Conservation (phyloP, 1,140 invertebrate genomes). For the Aphelinus certus region DNA sequence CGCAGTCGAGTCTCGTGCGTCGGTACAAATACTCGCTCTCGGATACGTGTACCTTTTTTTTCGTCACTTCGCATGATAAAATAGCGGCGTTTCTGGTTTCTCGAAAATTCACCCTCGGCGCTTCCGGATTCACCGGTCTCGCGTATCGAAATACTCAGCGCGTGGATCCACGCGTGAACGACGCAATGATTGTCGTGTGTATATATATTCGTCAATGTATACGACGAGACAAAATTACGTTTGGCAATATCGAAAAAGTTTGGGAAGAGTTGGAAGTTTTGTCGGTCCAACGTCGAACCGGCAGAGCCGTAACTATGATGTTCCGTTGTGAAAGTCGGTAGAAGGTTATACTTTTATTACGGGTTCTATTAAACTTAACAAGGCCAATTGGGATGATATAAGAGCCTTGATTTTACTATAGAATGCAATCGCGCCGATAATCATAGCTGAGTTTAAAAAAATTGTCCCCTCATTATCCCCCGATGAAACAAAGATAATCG, state of each 20-base stretch:
- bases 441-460: constrained; percentile 39
- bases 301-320: constrained; percentile 23
- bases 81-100: not conserved
- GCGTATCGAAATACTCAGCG: too few species aligned
- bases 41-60: constrained; percentile 8
- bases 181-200: too few species aligned
- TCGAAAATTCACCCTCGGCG: too few species aligned
- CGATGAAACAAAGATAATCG: not conserved
- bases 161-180: too few species aligned
- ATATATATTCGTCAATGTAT: too few species aligned
- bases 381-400: constrained; percentile 61
- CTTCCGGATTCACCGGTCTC: too few species aligned
- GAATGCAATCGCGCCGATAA: constrained; percentile 51
- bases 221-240: too few species aligned
- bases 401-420: constrained; percentile 61
- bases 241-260: not conserved
- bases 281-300: not conserved
- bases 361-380: constrained; percentile 62
- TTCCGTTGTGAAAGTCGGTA: constrained; percentile 26
- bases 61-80: not conserved
- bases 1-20: not conserved
- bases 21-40: constrained; percentile 8
- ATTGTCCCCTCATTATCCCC: constrained; percentile 18
- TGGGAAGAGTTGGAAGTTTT: too few species aligned
- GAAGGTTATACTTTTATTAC: constrained; percentile 56